Evolutionary conservation across 23 tunicate species (phyloP).

Genomic region (Ascidia mentula): DNA sequence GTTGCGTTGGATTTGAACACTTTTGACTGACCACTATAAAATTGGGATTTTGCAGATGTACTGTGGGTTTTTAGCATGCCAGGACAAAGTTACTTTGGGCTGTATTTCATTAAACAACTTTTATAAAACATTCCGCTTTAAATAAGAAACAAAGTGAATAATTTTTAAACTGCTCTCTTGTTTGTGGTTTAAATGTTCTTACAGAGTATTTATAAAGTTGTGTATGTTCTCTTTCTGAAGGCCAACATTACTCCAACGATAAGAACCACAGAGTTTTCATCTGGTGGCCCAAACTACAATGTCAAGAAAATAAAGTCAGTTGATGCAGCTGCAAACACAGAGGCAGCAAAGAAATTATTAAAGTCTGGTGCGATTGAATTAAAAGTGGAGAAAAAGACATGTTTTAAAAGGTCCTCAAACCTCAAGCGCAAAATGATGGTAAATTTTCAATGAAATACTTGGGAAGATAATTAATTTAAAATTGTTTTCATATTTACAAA

Average conservation of each 20-base stretch:
- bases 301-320: slow-evolving; percentile 23
- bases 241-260: slow-evolving; percentile 51
- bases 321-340: slow-evolving; percentile 90
- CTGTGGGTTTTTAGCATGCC: no score
- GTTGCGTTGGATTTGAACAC: no score
- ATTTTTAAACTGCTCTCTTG: no score
- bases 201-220: neutral
- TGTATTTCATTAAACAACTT: no score
- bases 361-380: slow-evolving; percentile 78
- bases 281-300: slow-evolving; percentile 18
- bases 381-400: slow-evolving; percentile 63
- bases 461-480: neutral
- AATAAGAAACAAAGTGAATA: no score
- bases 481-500: neutral
- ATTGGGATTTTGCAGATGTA: no score
- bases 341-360: slow-evolving; percentile 67
- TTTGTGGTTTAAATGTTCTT: no score
- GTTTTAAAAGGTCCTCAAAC: slow-evolving; percentile 74
- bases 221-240: slow-evolving; percentile 14
- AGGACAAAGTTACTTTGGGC: no score
- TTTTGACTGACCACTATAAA: no score
- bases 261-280: slow-evolving; percentile 22
- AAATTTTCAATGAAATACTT: slow-evolving; percentile 5
- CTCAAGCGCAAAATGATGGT: slow-evolving; percentile 37
- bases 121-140: no score